Conservation (phyloP, 2,888 invertebrate species). For the Clunio marinus region DNA sequence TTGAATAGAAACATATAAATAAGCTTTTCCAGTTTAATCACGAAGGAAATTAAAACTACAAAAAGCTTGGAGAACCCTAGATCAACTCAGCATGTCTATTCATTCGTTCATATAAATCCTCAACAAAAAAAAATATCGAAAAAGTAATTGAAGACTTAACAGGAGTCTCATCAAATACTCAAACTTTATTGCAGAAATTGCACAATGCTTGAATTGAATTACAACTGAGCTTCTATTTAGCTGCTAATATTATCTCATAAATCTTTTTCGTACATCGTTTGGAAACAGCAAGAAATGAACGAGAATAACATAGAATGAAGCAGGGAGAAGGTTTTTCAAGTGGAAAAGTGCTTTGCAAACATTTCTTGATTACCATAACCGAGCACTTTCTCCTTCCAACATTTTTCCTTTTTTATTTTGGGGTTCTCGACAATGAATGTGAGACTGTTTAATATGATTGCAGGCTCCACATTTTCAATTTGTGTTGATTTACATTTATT, state of each 20-base stretch:
- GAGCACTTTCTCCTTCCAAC: background rate
- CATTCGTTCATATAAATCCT: too few species aligned
- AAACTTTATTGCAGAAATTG: background rate
- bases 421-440: background rate
- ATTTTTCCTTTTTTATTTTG: too few species aligned
- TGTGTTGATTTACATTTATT: background rate
- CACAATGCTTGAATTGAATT: background rate
- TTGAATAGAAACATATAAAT: too few species aligned
- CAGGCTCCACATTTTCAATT: background rate
- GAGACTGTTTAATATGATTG: background rate
- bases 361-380: constrained; percentile 8
- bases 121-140: too few species aligned
- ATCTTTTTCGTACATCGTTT: background rate
- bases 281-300: background rate
- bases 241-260: constrained; percentile 4
- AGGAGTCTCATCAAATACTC: too few species aligned
- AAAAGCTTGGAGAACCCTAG: background rate
- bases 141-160: constrained; percentile 10
- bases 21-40: too few species aligned
- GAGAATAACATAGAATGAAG: background rate
- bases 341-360: constrained; percentile 6
- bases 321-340: background rate
- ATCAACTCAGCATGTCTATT: too few species aligned
- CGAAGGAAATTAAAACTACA: too few species aligned
- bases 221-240: background rate